These are phyloP conservation scores for Holcopasites calliopsidis DNA, from an alignment of 1,140 invertebrate genomes.

Conservation along the genomic window DNA sequence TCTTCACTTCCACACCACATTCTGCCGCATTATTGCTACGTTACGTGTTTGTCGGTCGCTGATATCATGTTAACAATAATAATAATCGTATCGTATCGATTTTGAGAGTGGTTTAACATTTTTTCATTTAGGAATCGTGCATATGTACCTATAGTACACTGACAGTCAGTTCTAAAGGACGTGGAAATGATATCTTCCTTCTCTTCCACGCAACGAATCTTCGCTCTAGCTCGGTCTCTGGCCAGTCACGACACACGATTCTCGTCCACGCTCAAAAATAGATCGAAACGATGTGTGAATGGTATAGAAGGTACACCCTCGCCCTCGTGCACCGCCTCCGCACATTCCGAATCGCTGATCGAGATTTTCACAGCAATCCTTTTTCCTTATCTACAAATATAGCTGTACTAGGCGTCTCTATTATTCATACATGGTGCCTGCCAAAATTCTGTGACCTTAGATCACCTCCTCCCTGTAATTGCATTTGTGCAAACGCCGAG, in stretches of 20 bases:
- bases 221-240: background rate
- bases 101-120: too few species aligned
- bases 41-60: background rate
- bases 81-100: too few species aligned
- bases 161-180: background rate
- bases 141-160: background rate
- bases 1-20: constrained; percentile 72
- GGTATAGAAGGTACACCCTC: constrained; percentile 7
- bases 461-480: too few species aligned
- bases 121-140: background rate
- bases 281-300: constrained; percentile 15
- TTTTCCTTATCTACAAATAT: background rate
- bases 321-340: constrained; percentile 35
- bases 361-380: background rate
- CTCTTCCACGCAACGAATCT: background rate
- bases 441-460: background rate
- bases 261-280: constrained; percentile 29
- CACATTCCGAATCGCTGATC: constrained; percentile 29
- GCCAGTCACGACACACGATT: background rate
- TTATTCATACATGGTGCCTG: background rate
- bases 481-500: too few species aligned
- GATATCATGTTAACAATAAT: background rate
- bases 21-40: constrained; percentile 36
- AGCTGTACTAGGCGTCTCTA: background rate
- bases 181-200: background rate